A percentile compares a stretch with the other conserved stretches of the same genome.
These are phyloP conservation scores for Passer montanus DNA, from an alignment of 2,113 vertebrate genomes.

Conservation along the genomic window DNA sequence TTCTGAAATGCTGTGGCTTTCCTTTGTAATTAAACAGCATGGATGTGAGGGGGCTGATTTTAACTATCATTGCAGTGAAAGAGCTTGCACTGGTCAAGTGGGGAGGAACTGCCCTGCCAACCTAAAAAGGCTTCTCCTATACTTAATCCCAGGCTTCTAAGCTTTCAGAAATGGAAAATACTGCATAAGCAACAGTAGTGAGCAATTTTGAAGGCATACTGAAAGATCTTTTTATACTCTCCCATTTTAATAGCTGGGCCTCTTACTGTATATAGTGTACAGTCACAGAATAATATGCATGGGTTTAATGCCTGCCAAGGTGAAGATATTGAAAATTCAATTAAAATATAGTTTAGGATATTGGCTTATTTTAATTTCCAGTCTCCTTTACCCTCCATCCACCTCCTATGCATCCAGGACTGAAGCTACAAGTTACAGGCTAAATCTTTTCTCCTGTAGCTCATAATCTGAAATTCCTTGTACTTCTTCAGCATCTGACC, in stretches of 20 bases:
- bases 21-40: constrained; percentile 50
- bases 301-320: constrained; percentile 54
- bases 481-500: background rate
- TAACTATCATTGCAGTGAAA: background rate
- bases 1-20: constrained; percentile 17
- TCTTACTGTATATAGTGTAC: constrained; percentile 45
- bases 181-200: constrained; percentile 28
- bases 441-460: background rate
- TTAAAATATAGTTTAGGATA: constrained; percentile 62
- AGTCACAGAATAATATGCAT: constrained; percentile 47
- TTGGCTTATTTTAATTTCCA: constrained; percentile 52
- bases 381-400: background rate
- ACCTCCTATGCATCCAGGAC: background rate
- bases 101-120: background rate
- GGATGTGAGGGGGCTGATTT: constrained; percentile 25
- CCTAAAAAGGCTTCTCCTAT: background rate
- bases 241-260: constrained; percentile 38
- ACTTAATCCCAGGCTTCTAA: constrained; percentile 40
- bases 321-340: constrained; percentile 65
- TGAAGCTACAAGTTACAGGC: background rate
- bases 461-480: background rate
- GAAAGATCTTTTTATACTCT: constrained; percentile 52
- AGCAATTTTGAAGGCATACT: constrained; percentile 11
- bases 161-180: constrained; percentile 55
- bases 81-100: constrained; percentile 33